Percentiles rank a stretch among this genome's conserved stretches.
These are phyloP conservation scores for Lampropteryx suffumata DNA, from an alignment of 2,888 invertebrate species.

Conservation along the genomic window DNA sequence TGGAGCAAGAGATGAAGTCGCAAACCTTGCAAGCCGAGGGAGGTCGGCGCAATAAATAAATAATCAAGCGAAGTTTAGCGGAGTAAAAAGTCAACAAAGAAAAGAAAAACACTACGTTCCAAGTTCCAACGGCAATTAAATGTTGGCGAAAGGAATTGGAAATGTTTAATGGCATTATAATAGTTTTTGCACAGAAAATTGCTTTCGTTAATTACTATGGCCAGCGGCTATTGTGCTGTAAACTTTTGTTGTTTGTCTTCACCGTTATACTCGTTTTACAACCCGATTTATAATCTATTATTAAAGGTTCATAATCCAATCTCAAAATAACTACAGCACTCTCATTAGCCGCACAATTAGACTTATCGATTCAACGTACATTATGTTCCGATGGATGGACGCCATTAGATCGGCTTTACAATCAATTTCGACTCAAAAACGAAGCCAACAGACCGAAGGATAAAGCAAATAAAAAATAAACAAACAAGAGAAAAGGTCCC, in stretches of 20 bases:
- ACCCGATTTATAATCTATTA: slow-evolving; percentile 41
- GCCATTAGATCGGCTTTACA: slow-evolving; percentile 76
- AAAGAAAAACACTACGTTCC: slow-evolving; percentile 41
- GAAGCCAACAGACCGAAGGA: slow-evolving; percentile 64
- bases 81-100: slow-evolving; percentile 53
- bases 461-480: slow-evolving; percentile 80
- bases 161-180: slow-evolving; percentile 66
- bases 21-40: slow-evolving; percentile 46
- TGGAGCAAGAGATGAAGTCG: slow-evolving; percentile 49
- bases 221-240: slow-evolving; percentile 45
- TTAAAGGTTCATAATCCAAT: slow-evolving; percentile 33
- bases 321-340: slow-evolving; percentile 44
- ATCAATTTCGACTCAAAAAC: slow-evolving; percentile 77
- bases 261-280: slow-evolving; percentile 39
- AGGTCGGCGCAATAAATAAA: slow-evolving; percentile 59
- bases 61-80: slow-evolving; percentile 53
- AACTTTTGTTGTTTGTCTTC: slow-evolving; percentile 44
- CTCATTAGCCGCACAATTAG: slow-evolving; percentile 70
- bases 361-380: slow-evolving; percentile 71
- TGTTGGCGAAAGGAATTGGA: slow-evolving; percentile 60
- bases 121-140: slow-evolving; percentile 54
- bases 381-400: slow-evolving; percentile 59
- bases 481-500: slow-evolving; percentile 76
- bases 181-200: slow-evolving; percentile 66
- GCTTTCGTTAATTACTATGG: slow-evolving; percentile 60